Evolutionary conservation across 2,888 invertebrate genomes (phyloP), one percentile per base, ranked within the genome.

Genomic region (Megaustenia siamemsis): DNA sequence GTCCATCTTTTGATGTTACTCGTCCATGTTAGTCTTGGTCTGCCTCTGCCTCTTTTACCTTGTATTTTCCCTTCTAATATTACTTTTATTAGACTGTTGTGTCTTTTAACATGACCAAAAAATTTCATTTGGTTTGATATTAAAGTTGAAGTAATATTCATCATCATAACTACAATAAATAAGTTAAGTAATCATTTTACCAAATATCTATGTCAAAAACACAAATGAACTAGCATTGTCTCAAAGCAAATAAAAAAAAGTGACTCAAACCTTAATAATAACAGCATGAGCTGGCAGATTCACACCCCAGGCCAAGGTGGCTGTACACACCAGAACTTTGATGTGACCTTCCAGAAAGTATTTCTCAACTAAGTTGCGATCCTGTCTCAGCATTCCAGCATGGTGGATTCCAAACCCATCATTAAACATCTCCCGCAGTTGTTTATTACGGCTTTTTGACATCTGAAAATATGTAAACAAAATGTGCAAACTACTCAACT

Each of bases 251-350:
- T n/a, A n/a, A 35, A 38, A 63, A 28, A 38, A 3, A 38, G 45
- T 49, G 24, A 71, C 49, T 81, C 75, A 94, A 94, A 97, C 97
- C 94, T 97, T 96, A 88, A 98, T 98, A 77, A 99, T 96, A 87
- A 99, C 99, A 49, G 98, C 99, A 94, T 99, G 99, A 0, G 99
- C 99, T 0, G 99, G 99, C 88, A 99, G 95, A 95, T 99, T 99
- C 8, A 99, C 99, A 90, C 99, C 99, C 99, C 99, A 99, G 43
- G 99, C 99, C 49, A 99, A 95, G 0, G 99, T 99, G 0, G 99
- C 97, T 0, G 99, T 99, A 93, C 99, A 99, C 15, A 98, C 97
- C 1, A 99, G 95, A 21, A 95, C 98, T 93, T 96, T 97, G 86
- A 98, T 96, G 87, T 96, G 95, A 0, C 99, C 99, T 84, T 97